Evolutionary conservation across 2,888 invertebrate species (phyloP), one percentile per base, ranked within the genome.

Genomic region (Xestia ashworthii): DNA sequence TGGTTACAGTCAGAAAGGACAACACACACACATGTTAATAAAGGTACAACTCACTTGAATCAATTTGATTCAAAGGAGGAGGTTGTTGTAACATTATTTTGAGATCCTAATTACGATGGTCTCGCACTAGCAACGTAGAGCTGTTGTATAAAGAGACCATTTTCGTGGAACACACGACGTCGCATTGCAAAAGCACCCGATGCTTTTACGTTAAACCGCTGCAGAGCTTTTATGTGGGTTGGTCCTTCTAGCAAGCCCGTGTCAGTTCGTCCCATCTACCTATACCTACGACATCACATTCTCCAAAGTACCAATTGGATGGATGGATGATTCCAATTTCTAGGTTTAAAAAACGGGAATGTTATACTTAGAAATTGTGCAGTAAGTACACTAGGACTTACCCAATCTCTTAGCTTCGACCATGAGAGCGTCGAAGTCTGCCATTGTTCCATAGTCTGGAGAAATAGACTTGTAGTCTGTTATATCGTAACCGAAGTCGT

Each of bases 401-500:
- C 97, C 97, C 32, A 96, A 85, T 50, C 90, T 88, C 70, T 97
- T 97, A 3, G 97, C 96, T 77, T 94, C 94, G 0, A 84, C 89
- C 81, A 98, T 92, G 9, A 98, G 92, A 0, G 93, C 92, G 32
- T 97, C 97, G 87, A 98, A 98, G 91, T 98, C 98, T 0, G 94
- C 93, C 97, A 98, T 97, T 0, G 97, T 97, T 0, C 98, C 98
- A 91, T 97, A 98, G 70, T 97, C 96, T 0, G 97, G 95, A n/a
- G 98, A 98, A 53, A 98, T 97, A 14, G 95, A 95, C 0, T 93
- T 96, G 90, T 97, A 98, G 93, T 98, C 97, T 0, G 97, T 94
- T 78, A 98, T 97, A 89, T 98, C 98, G 89, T 98, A 98, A 0
- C 98, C 98, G 89, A 98, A 98, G 92, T 98, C 98, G 32, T 97